These are phyloP conservation scores for Smittia aterrima DNA, from an alignment of 2,888 invertebrate genomes.

Conservation along the genomic window DNA sequence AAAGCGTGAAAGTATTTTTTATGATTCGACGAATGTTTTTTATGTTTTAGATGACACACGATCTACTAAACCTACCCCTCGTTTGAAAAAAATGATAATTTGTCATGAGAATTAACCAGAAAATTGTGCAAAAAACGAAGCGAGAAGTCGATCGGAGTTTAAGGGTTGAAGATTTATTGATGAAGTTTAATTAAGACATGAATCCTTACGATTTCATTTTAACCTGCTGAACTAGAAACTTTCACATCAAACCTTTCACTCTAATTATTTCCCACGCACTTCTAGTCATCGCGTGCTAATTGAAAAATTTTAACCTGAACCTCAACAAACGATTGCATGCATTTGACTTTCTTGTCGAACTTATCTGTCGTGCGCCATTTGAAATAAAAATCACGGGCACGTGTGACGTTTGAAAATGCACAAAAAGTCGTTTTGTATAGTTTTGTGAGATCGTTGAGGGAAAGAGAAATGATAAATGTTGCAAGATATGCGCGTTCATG, in stretches of 20 bases:
- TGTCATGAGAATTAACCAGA: constrained; percentile 27
- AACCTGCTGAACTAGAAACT: background rate
- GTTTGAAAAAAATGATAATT: constrained; percentile 14
- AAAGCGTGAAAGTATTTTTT: background rate
- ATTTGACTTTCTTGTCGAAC: constrained; percentile 12
- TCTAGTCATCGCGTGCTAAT: constrained; percentile 32
- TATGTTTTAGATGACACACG: constrained; percentile 11
- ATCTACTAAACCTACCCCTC: constrained; percentile 6
- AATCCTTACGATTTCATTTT: no score
- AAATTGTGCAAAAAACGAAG: constrained; percentile 26
- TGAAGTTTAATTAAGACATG: constrained; percentile 4
- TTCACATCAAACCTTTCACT: background rate
- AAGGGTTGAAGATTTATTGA: constrained; percentile 12
- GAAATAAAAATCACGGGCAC: constrained; percentile 20
- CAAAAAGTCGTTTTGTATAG: constrained; percentile 12
- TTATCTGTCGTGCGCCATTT: constrained; percentile 8
- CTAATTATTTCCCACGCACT: constrained; percentile 36
- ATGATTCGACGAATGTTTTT: background rate
- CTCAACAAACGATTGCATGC: background rate
- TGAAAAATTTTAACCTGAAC: constrained; percentile 25
- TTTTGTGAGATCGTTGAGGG: background rate
- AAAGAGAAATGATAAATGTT: constrained; percentile 36
- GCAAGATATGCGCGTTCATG: constrained; percentile 13
- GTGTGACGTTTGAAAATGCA: background rate
- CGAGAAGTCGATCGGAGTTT: background rate